Evolutionary conservation across 2,888 invertebrate genomes (phyloP).

Genomic region (Pharmacophagus antenor): DNA sequence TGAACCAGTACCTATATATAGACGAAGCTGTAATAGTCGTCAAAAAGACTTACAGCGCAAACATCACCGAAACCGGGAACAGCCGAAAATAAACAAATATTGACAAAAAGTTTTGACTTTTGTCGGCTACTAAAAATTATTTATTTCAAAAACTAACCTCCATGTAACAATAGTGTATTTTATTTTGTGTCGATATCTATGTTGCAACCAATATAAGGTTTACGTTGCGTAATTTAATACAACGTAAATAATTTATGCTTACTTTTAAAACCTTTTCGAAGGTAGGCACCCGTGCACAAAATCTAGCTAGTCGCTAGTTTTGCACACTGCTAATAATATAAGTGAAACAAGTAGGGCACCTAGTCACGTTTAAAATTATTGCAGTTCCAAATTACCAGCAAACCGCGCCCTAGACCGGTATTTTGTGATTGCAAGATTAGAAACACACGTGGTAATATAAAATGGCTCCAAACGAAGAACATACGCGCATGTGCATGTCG

Average conservation of each 20-base stretch:
- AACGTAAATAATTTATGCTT: neutral
- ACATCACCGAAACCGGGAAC: too few species aligned
- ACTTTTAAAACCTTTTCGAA: neutral
- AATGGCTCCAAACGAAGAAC: neutral
- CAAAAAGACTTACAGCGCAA: too few species aligned
- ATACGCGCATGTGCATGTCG: neutral
- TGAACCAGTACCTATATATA: too few species aligned
- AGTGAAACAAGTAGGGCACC: conserved; percentile 53
- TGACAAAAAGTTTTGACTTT: too few species aligned
- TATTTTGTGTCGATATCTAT: neutral
- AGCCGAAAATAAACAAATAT: too few species aligned
- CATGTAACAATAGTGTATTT: neutral
- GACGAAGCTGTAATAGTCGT: too few species aligned
- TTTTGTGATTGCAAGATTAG: conserved; percentile 60
- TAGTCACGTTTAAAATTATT: conserved; percentile 38
- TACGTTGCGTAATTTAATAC: conserved; percentile 14
- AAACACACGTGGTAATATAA: conserved; percentile 13
- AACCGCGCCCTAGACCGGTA: conserved; percentile 67
- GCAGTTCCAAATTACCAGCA: conserved; percentile 45
- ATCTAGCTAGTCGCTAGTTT: conserved; percentile 22
- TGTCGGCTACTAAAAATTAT: neutral
- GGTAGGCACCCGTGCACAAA: conserved; percentile 1
- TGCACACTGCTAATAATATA: conserved; percentile 39
- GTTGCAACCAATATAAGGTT: neutral
- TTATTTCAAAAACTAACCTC: neutral